A percentile compares a stretch with the other conserved stretches of the same genome.
phyloP scores from a whole-genome alignment of 2,113 vertebrate genomes.

The Notothenia rossii region DNA sequence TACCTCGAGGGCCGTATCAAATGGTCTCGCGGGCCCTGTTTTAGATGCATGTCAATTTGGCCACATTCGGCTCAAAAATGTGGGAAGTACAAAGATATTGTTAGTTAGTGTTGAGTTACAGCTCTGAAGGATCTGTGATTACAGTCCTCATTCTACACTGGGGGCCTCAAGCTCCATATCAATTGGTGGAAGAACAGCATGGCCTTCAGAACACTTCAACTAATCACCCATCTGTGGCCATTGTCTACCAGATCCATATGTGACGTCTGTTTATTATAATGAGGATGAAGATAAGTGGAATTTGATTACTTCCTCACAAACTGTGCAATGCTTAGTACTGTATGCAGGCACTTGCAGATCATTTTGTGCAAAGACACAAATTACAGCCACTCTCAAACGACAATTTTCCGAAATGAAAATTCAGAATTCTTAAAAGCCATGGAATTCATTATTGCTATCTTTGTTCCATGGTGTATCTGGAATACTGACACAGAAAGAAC shows the following conservation, averaged over 20 bases:
- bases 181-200: constrained; percentile 60
- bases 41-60: constrained; percentile 30
- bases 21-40: background rate
- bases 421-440: constrained; percentile 46
- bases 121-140: constrained; percentile 70
- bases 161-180: constrained; percentile 44
- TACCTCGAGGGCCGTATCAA: too few species aligned
- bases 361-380: constrained; percentile 49
- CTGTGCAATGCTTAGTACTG: constrained; percentile 43
- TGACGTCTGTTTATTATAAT: constrained; percentile 73
- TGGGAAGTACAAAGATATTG: constrained; percentile 28
- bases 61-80: constrained; percentile 16
- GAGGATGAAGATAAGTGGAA: constrained; percentile 75
- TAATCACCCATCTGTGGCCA: constrained; percentile 80
- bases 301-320: constrained; percentile 78
- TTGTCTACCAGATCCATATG: constrained; percentile 73
- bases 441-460: constrained; percentile 60
- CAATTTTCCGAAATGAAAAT: constrained; percentile 48
- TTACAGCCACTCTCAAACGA: constrained; percentile 41
- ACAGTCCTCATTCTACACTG: constrained; percentile 61
- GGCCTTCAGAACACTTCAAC: constrained; percentile 71
- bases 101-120: constrained; percentile 48
- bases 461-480: constrained; percentile 43
- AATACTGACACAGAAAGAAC: constrained; percentile 53
- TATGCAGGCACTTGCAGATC: constrained; percentile 41